Percentiles rank a stretch among this genome's conserved stretches.
phyloP scores from a whole-genome alignment of 2,113 vertebrate species.

The Proteles cristata region DNA sequence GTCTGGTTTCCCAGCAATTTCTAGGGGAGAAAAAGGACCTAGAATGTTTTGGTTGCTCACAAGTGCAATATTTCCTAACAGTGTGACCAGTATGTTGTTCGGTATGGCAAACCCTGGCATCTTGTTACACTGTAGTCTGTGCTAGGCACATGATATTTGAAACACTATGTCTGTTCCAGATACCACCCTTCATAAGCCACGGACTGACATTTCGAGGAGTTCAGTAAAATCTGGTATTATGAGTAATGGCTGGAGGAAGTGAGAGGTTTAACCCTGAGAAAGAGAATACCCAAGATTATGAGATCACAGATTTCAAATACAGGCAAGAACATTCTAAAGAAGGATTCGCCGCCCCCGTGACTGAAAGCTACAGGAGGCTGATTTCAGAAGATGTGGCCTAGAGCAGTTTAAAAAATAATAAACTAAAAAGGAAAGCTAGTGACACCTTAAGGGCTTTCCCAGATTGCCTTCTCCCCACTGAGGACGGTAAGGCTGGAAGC shows the following conservation, averaged over 20 bases:
- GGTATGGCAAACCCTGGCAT: background rate
- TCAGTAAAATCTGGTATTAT: background rate
- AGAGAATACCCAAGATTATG: background rate
- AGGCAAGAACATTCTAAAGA: background rate
- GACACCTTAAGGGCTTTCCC: background rate
- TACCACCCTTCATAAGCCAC: background rate
- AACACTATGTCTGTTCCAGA: background rate
- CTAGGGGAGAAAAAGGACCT: background rate
- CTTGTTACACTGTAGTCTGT: background rate
- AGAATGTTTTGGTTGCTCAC: background rate
- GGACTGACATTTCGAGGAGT: background rate
- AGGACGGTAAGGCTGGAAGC: background rate
- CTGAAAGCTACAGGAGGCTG: background rate
- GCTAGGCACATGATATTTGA: background rate
- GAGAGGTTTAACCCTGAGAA: background rate
- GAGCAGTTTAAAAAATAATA: background rate
- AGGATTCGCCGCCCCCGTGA: background rate
- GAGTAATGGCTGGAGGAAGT: background rate
- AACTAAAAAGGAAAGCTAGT: background rate
- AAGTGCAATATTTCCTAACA: background rate
- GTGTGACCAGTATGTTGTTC: background rate
- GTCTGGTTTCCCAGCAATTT: background rate
- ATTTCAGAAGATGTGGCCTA: background rate
- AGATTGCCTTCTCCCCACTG: background rate
- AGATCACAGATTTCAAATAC: background rate